phyloP scores from a whole-genome alignment of 1,140 invertebrate species.

The Drosophila subobscura region DNA sequence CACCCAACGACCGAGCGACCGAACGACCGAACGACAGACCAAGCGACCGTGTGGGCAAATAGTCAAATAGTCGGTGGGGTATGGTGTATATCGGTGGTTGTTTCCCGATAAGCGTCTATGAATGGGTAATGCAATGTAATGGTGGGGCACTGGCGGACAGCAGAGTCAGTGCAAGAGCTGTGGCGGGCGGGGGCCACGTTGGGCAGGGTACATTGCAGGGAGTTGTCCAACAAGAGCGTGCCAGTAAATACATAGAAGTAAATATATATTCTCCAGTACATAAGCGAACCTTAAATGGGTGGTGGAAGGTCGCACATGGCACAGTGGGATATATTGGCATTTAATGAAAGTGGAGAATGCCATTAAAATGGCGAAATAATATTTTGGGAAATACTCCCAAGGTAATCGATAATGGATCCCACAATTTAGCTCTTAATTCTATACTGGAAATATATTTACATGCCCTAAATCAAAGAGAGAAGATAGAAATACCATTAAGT shows the following conservation, averaged over 20 bases:
- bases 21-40: conserved; percentile 10
- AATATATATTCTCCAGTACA: conserved; percentile 1
- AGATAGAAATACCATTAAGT: too few relatives aligned
- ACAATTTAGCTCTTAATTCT: too few relatives aligned
- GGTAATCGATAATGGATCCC: too few relatives aligned
- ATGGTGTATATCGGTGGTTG: conserved; percentile 26
- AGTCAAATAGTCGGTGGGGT: conserved; percentile 24
- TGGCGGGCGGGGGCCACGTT: too few relatives aligned
- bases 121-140: conserved; percentile 48
- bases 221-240: too few relatives aligned
- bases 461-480: too few relatives aligned
- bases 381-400: too few relatives aligned
- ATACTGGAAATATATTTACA: too few relatives aligned
- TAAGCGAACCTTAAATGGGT: not conserved
- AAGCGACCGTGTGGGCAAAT: conserved; percentile 41
- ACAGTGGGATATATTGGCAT: conserved; percentile 3
- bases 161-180: too few relatives aligned
- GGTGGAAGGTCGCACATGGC: conserved; percentile 3
- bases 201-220: too few relatives aligned
- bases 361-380: not conserved
- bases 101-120: conserved; percentile 48
- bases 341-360: too few relatives aligned
- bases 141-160: conserved; percentile 8
- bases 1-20: conserved; percentile 1
- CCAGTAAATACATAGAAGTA: not conserved